A percentile compares a stretch with the other conserved stretches of the same genome.
phyloP scores from a whole-genome alignment of 1,140 invertebrate genomes.

The Atta cephalotes region DNA sequence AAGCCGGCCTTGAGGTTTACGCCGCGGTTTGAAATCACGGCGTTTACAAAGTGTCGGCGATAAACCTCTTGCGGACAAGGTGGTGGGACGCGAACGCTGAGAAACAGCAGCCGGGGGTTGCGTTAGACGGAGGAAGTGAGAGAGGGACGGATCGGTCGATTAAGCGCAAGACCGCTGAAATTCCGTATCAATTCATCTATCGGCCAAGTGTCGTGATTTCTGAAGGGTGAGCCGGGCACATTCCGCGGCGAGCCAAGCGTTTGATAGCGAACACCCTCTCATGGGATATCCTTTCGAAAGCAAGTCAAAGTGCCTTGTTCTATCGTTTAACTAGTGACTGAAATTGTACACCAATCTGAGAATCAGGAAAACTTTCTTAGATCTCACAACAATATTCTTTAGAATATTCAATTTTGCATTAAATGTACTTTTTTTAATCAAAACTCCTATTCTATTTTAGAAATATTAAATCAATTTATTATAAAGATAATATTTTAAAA shows the following conservation, averaged over 20 bases:
- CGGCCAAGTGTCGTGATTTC: slow-evolving; percentile 64
- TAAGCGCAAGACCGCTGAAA: slow-evolving; percentile 78
- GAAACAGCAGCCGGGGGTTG: slow-evolving; percentile 53
- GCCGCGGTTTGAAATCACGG: slow-evolving; percentile 59
- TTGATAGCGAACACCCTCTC: slow-evolving; percentile 81
- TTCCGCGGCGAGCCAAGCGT: slow-evolving; percentile 79
- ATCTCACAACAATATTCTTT: neutral
- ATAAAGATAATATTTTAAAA: neutral
- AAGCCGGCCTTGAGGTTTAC: slow-evolving; percentile 62
- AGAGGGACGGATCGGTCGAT: slow-evolving; percentile 75
- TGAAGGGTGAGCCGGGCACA: slow-evolving; percentile 69
- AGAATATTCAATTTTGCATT: neutral
- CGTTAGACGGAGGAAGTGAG: slow-evolving; percentile 57
- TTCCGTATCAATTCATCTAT: slow-evolving; percentile 82
- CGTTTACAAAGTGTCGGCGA: slow-evolving; percentile 70
- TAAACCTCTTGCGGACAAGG: slow-evolving; percentile 74
- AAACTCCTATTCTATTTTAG: neutral
- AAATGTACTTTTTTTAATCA: neutral
- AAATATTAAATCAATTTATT: neutral
- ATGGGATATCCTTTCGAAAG: slow-evolving; percentile 62
- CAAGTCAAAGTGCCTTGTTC: slow-evolving; percentile 77
- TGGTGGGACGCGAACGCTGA: slow-evolving; percentile 47
- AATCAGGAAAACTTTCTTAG: slow-evolving; percentile 31
- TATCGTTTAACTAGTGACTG: slow-evolving; percentile 70
- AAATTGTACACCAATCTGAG: slow-evolving; percentile 71